phyloP scores from a whole-genome alignment of 2,113 vertebrate genomes.

The Ursus arctos region DNA sequence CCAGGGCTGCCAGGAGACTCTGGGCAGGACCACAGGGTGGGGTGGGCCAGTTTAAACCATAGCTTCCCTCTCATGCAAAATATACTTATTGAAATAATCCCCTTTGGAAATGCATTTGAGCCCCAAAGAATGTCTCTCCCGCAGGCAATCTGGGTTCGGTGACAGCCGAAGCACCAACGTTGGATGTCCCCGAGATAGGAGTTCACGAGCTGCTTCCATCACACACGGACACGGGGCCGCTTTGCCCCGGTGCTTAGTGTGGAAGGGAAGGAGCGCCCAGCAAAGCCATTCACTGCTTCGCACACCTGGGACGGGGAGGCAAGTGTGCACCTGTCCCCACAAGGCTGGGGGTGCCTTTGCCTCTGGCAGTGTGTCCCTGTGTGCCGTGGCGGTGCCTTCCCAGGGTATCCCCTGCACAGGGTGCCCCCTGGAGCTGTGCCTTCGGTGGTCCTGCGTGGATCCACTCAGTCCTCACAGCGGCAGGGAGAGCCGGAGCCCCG shows the following conservation, averaged over 20 bases:
- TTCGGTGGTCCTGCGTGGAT: rapidly evolving
- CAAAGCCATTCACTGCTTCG: not conserved
- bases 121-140: too few species aligned
- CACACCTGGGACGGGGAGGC: not conserved
- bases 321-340: rapidly evolving
- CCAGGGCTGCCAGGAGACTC: too few species aligned
- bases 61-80: not conserved
- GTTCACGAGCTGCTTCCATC: too few species aligned
- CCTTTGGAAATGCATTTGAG: not conserved
- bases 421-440: not conserved
- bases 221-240: rapidly evolving
- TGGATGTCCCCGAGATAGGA: not conserved
- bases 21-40: not conserved
- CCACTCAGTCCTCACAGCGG: not conserved
- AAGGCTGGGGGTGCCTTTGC: not conserved
- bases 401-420: rapidly evolving
- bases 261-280: rapidly evolving
- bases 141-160: not conserved
- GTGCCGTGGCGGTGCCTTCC: too few species aligned
- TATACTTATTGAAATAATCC: not conserved
- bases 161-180: not conserved
- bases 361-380: not conserved
- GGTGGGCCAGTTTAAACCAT: not conserved
- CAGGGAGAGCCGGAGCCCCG: not conserved
- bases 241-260: too few species aligned